Percentiles rank a stretch among this genome's conserved stretches.
Evolutionary conservation across 2,113 vertebrate species (phyloP).

Genomic region (Stomatorhinus ivindoensis): DNA sequence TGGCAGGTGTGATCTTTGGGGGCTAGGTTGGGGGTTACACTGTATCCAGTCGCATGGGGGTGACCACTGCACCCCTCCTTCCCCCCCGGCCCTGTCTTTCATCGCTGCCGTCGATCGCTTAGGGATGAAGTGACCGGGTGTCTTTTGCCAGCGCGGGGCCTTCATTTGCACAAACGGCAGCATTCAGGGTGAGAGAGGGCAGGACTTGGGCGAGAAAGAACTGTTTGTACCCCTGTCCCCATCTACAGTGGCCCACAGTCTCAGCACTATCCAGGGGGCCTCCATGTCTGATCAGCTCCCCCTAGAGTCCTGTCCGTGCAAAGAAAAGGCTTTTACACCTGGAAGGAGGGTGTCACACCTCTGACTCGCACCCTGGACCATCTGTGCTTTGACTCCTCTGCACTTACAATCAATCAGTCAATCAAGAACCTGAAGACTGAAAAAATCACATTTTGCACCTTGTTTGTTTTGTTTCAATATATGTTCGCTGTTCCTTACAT

Average conservation of each 20-base stretch:
- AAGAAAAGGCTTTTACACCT: not conserved
- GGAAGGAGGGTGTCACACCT: not conserved
- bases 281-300: not conserved
- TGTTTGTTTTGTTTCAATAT: not conserved
- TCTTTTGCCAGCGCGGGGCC: not conserved
- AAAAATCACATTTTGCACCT: not conserved
- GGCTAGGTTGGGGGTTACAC: not conserved
- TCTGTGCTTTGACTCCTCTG: not conserved
- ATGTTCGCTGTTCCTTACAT: not conserved
- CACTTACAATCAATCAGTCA: not conserved
- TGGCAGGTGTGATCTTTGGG: not conserved
- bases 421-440: not conserved
- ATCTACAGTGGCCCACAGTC: not conserved
- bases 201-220: not conserved
- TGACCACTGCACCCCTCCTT: not conserved
- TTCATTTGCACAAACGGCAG: not conserved
- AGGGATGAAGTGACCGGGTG: not conserved
- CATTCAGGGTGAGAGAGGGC: not conserved
- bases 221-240: not conserved
- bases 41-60: not conserved
- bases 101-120: not conserved
- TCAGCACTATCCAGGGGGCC: not conserved
- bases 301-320: not conserved
- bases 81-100: not conserved
- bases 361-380: not conserved